Conservation (phyloP, 2,797 vertebrate genomes). For the Myoxocephalus aenaeus region DNA sequence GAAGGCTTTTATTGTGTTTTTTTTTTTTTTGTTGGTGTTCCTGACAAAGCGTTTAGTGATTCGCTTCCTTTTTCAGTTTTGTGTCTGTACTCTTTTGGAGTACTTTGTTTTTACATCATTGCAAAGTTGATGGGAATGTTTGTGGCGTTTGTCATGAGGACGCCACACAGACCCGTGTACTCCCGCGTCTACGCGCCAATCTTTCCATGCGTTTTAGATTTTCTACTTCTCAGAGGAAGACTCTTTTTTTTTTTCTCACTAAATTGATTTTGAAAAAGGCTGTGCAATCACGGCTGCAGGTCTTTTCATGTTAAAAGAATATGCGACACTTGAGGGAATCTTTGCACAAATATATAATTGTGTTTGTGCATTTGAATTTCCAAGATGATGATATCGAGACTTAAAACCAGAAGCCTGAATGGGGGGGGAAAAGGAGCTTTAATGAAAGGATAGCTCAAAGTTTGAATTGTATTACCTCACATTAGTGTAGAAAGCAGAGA, state of each 20-base stretch:
- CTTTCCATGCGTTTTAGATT: background rate
- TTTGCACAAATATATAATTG: background rate
- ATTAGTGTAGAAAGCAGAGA: conserved; percentile 1
- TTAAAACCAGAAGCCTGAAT: background rate
- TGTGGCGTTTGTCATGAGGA: background rate
- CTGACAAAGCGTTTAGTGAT: background rate
- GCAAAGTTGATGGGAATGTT: background rate
- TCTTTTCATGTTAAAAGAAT: background rate
- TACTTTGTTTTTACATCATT: background rate
- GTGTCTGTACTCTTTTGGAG: background rate
- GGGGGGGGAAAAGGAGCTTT: conserved; percentile 9
- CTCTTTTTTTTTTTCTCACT: background rate
- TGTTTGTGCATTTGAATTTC: conserved; percentile 8
- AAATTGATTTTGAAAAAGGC: background rate
- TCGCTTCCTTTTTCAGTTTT: background rate
- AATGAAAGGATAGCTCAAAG: background rate
- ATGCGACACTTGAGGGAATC: background rate
- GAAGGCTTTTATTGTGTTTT: background rate
- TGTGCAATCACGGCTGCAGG: background rate
- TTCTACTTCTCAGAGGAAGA: background rate
- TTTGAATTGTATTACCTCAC: conserved; percentile 18
- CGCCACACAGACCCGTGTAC: background rate
- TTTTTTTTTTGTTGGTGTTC: background rate
- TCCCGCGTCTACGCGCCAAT: background rate
- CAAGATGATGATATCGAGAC: background rate